A percentile compares a stretch with the other conserved stretches of the same genome.
phyloP scores from a whole-genome alignment of 2,797 vertebrate species.

The Pangasius djambal region DNA sequence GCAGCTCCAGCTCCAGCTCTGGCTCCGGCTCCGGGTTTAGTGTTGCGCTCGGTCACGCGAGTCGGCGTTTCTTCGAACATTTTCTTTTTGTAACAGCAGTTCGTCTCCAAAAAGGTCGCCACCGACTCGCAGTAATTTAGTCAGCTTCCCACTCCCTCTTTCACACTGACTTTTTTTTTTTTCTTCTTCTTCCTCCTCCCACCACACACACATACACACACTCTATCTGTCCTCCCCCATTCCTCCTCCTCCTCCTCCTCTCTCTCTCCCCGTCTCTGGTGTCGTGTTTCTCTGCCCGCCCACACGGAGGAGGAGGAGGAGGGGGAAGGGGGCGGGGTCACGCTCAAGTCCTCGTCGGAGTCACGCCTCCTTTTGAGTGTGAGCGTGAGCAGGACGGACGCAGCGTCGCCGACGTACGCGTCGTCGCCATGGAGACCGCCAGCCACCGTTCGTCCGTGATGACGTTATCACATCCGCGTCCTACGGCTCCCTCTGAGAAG shows the following conservation, averaged over 20 bases:
- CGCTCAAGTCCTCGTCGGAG: conserved; percentile 62
- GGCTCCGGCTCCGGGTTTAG: conserved; percentile 17
- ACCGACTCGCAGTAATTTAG: conserved; percentile 44
- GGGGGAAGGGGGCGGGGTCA: conserved; percentile 55
- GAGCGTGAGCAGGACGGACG: conserved; percentile 37
- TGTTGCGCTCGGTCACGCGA: conserved; percentile 60
- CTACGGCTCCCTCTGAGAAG: conserved; percentile 45
- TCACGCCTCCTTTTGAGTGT: conserved; percentile 74
- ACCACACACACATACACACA: conserved; percentile 37
- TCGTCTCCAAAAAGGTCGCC: conserved; percentile 55
- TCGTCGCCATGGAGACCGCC: conserved; percentile 76
- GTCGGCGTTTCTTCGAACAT: conserved; percentile 64
- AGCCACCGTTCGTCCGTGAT: conserved; percentile 62
- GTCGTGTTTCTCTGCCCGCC: conserved; percentile 81
- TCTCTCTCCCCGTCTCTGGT: conserved; percentile 63
- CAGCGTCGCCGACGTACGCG: conserved; percentile 77
- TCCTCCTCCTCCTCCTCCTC: conserved; percentile 59
- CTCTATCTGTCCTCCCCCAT: conserved; percentile 36
- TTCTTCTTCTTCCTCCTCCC: conserved; percentile 64
- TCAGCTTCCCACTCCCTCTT: conserved; percentile 65
- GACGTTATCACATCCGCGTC: conserved; percentile 74
- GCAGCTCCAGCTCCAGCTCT: neutral
- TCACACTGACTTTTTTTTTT: conserved; percentile 68
- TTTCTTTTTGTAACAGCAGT: conserved; percentile 47
- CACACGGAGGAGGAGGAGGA: conserved; percentile 63